Evolutionary conservation across 2,888 invertebrate species (phyloP).

Genomic region (Hirudinaria manillensis): DNA sequence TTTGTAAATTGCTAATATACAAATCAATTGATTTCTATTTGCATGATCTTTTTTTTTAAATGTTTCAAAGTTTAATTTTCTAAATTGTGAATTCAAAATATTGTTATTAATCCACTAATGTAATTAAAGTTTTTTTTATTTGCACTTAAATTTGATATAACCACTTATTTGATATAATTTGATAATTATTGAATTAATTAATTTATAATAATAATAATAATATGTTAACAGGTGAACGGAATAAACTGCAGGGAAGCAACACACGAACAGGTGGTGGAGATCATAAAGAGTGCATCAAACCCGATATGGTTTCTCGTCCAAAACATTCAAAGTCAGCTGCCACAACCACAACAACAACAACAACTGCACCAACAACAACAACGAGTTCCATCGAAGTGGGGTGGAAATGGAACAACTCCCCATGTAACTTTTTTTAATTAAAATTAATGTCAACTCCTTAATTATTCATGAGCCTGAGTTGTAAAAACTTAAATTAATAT

Average conservation of each 20-base stretch:
- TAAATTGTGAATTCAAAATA: background rate
- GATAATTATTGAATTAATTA: background rate
- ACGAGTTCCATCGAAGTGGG: background rate
- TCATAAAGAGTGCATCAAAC: constrained; percentile 82
- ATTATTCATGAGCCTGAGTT: no score
- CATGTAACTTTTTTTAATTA: background rate
- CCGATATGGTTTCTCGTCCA: constrained; percentile 81
- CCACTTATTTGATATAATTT: no score
- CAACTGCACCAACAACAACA: background rate
- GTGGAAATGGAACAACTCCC: no score
- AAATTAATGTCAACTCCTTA: no score
- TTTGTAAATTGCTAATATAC: background rate
- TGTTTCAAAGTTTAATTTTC: background rate
- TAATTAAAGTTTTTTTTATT: no score
- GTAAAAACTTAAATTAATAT: no score
- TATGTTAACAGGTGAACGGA: constrained; percentile 68
- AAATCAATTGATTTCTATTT: background rate
- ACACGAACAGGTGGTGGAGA: constrained; percentile 87
- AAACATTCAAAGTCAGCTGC: constrained; percentile 53
- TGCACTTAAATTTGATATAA: no score
- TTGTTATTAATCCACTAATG: no score
- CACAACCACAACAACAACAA: constrained; percentile 19
- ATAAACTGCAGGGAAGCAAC: constrained; percentile 80
- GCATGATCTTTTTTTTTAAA: background rate
- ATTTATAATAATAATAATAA: background rate